Percentiles rank a stretch among this genome's conserved stretches.
phyloP scores from a whole-genome alignment of 2,888 invertebrate genomes.

The Lypha dubia region DNA sequence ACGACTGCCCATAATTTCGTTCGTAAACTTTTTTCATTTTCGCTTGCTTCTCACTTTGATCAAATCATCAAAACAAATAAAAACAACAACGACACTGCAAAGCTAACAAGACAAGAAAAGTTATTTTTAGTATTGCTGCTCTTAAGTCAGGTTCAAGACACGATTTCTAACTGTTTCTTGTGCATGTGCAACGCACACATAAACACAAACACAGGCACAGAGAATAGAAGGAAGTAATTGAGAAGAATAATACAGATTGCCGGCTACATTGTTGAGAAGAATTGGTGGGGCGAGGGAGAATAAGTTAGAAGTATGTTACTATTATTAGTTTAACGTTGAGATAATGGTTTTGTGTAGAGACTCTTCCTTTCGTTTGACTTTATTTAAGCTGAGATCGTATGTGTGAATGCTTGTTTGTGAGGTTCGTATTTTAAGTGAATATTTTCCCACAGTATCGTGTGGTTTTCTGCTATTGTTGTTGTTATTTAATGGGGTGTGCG shows the following conservation, averaged over 20 bases:
- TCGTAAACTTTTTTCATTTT: constrained; percentile 62
- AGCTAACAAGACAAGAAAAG: constrained; percentile 50
- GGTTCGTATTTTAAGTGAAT: constrained; percentile 72
- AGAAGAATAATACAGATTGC: constrained; percentile 51
- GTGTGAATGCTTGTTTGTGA: constrained; percentile 26
- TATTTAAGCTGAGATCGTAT: constrained; percentile 43
- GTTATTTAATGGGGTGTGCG: constrained; percentile 68
- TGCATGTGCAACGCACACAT: constrained; percentile 73
- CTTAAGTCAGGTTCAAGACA: constrained; percentile 82
- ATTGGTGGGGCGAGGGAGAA: constrained; percentile 21
- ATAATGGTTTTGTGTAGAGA: constrained; percentile 73
- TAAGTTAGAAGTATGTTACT: constrained; percentile 66
- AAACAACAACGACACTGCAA: constrained; percentile 20
- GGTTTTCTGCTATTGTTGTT: constrained; percentile 53
- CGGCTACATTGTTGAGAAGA: constrained; percentile 1
- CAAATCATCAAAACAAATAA: constrained; percentile 29
- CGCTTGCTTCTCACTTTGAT: constrained; percentile 60
- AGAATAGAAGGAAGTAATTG: constrained; percentile 63
- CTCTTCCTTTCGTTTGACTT: constrained; percentile 83
- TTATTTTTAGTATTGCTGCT: constrained; percentile 72
- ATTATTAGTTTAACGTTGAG: constrained; percentile 77
- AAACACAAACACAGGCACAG: constrained; percentile 5
- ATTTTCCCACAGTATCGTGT: constrained; percentile 73
- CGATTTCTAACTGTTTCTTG: constrained; percentile 82
- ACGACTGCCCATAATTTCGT: constrained; percentile 52